Base-by-base conservation (phyloP, 2,113 vertebrate genomes). In the Gambusia holbrooki region DNA sequence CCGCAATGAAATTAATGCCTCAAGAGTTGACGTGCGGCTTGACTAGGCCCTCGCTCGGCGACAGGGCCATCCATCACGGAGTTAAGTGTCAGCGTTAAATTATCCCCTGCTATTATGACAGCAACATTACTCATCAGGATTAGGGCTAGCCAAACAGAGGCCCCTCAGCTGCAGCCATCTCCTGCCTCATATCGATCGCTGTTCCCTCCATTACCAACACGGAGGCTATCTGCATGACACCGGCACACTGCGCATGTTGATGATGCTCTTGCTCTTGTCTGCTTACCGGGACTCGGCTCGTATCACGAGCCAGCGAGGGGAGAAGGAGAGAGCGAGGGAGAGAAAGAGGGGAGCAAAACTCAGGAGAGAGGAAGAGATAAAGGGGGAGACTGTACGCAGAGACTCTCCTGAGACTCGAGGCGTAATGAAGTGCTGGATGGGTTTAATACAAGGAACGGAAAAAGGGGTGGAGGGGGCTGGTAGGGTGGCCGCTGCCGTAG, bases 101-200 rank as follows among this genome's bases (percentile, higher is more conserved):
- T 95, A 96, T 96, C 95, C 95, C 90, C 90, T 25, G 88, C 94
- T 95, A 95, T 98, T 98, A 98, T 98, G 97, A 98, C 97, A 97
- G 96, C 93, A 89, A 93, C 96, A 96, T 98, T 97, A 96, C 96
- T 97, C 97, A 97, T 95, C 95, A 95, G 95, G 95, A 96, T 95
- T 93, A 95, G 94, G 93, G 93, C 88, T 82, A 81, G 89, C 65
- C 86, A 89, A 94, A 93, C 92, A 90, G 89, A 91, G 89, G 93
- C 90, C 94, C 92, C 92, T 90, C 93, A 84, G 94, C 93, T 83
- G 86, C 83, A 83, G 83, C 88, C 78, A 90, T 91, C 93, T 94
- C 92, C 92, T 85, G 92, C 88, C 94, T 92, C 92, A 92, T 94
- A 95, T 96, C 85, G 96, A 96, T 96, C 93, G 85, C 93, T 92